Percentiles rank a stretch among this genome's conserved stretches.
These are phyloP conservation scores for Semibalanus balanoides DNA, from an alignment of 1,140 invertebrate genomes.

Conservation along the genomic window DNA sequence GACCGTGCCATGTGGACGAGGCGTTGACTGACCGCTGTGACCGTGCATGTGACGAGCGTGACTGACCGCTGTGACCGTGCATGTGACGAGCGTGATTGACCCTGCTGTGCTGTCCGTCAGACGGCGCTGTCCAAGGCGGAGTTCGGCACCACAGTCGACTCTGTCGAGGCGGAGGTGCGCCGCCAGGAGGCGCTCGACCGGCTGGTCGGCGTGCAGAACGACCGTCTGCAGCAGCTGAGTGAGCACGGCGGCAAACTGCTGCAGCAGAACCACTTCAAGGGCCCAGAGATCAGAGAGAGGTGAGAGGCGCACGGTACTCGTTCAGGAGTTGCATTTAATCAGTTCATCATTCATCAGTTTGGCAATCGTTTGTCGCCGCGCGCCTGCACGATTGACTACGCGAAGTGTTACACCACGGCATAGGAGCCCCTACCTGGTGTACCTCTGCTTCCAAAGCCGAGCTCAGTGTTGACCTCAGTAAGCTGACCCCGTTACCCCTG, in stretches of 20 bases:
- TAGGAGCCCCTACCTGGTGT: too few relatives aligned
- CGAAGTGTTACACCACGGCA: too few relatives aligned
- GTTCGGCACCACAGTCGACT: constrained; percentile 49
- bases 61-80: not conserved
- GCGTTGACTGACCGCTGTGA: too few relatives aligned
- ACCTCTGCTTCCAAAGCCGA: too few relatives aligned
- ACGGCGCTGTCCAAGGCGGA: constrained; percentile 33
- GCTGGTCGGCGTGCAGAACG: constrained; percentile 63
- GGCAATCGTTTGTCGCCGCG: too few relatives aligned
- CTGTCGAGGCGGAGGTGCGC: constrained; percentile 69
- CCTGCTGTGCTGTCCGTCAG: constrained; percentile 6
- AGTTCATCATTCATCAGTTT: too few relatives aligned
- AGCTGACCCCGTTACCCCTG: too few relatives aligned
- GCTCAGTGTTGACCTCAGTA: too few relatives aligned
- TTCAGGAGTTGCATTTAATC: too few relatives aligned
- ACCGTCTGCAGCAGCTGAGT: constrained; percentile 67
- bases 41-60: too few relatives aligned
- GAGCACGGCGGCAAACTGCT: constrained; percentile 79
- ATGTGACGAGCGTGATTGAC: not conserved
- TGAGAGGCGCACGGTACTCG: too few relatives aligned
- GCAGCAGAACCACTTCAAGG: constrained; percentile 86
- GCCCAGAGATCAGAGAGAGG: constrained; percentile 51
- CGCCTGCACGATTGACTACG: too few relatives aligned
- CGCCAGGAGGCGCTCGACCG: constrained; percentile 86
- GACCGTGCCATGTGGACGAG: not conserved